Evolutionary conservation across 2,797 vertebrate genomes (phyloP), one percentile per base, ranked within the genome.

Genomic region (Molossus molossus): DNA sequence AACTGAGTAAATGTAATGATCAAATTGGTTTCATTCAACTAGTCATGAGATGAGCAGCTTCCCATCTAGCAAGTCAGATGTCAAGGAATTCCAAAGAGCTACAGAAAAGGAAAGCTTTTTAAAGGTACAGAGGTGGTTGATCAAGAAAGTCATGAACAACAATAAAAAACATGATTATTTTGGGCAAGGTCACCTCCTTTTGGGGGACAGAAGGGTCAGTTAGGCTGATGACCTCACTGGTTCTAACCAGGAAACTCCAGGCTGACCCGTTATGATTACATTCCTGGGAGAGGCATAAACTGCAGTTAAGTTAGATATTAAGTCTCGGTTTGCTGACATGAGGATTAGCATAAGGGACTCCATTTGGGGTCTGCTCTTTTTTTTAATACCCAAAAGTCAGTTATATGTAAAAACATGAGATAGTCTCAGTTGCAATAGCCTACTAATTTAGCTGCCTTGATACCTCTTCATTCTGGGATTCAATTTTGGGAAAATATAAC

Each of bases 401-500:
- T 40, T 89, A 25, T 21, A 0, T 50, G 11, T 83, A 82, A 65
- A 94, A 27, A 87, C 27, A 72, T 23, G 6, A 23, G 45, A 40
- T 37, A 15, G 11, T 3, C 40, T 91, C 1, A 82, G 4, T 79
- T 87, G 9, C 10, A 88, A 21, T 50, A 73, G 33, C 9, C 12
- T 82, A 13, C 27, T 67, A n/a, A 55, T 10, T 55, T 75, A 75
- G 12, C 4, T 1, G 13, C 21, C 6, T 77, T 53, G 79, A 27
- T 55, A 17, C 25, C 33, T 88, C 88, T 90, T 77, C 25, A 65
- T 33, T 90, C 91, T 72, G 79, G 27, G 6, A 88, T 92, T 90
- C 65, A 60, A 4, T 82, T 90, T 48, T 91, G 12, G 40, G 45
- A 90, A 93, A 86, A 77, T 55, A 55, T 29, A 88, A 55, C 5